These are phyloP conservation scores for Zeuzera pyrina DNA, from an alignment of 2,888 invertebrate genomes.

Conservation along the genomic window DNA sequence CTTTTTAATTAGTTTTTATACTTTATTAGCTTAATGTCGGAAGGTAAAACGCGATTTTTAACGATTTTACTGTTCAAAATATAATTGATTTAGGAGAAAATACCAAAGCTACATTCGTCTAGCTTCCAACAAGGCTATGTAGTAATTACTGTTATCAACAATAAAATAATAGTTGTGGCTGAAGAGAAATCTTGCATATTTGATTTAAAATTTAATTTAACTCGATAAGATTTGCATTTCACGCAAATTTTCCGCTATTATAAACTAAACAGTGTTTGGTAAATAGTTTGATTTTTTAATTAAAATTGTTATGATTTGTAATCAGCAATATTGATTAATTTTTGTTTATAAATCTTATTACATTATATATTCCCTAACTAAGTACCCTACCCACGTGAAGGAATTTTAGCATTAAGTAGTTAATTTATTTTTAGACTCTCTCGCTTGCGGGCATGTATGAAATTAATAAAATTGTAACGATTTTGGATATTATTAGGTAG, in stretches of 20 bases:
- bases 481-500: too few species aligned
- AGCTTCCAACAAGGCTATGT: conserved; percentile 8
- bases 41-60: conserved; percentile 43
- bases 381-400: neutral
- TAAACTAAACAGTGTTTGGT: conserved; percentile 65
- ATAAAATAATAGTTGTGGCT: conserved; percentile 35
- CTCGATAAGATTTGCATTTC: conserved; percentile 61
- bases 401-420: too few species aligned
- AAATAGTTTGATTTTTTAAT: conserved; percentile 69
- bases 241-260: conserved; percentile 63
- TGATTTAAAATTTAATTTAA: conserved; percentile 54
- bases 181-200: conserved; percentile 30
- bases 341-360: conserved; percentile 32
- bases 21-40: conserved; percentile 69
- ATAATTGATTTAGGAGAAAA: conserved; percentile 35
- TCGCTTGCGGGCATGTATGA: too few species aligned
- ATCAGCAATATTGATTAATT: conserved; percentile 41
- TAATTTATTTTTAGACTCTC: too few species aligned
- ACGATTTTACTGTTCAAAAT: conserved; percentile 32
- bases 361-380: neutral
- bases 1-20: conserved; percentile 70
- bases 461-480: too few species aligned
- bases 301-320: conserved; percentile 47
- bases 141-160: conserved; percentile 42
- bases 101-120: conserved; percentile 20